These are phyloP conservation scores for Yponomeuta plumbellus DNA, from an alignment of 2,888 invertebrate genomes.

Conservation along the genomic window DNA sequence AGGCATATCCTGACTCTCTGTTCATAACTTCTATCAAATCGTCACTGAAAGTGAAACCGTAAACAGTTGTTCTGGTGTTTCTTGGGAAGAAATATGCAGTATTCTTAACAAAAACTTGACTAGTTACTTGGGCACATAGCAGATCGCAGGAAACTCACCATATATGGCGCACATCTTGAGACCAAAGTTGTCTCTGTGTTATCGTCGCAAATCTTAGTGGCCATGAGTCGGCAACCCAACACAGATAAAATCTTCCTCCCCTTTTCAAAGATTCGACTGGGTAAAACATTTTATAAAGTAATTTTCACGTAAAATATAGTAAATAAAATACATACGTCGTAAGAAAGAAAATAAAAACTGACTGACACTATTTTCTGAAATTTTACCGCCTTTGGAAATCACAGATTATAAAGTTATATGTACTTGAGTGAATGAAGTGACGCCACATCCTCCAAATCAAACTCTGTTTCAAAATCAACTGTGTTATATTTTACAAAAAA, in stretches of 20 bases:
- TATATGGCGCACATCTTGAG: slow-evolving; percentile 57
- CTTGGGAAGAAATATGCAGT: too few relatives aligned
- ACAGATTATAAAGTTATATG: too few relatives aligned
- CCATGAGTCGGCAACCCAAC: slow-evolving; percentile 70
- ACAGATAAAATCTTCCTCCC: slow-evolving; percentile 63
- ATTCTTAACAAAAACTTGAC: too few relatives aligned
- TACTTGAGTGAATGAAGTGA: slow-evolving; percentile 12
- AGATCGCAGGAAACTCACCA: slow-evolving; percentile 38
- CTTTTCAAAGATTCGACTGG: slow-evolving; percentile 52
- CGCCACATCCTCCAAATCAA: neutral
- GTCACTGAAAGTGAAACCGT: slow-evolving; percentile 39
- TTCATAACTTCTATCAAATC: slow-evolving; percentile 53
- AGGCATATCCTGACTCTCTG: slow-evolving; percentile 57
- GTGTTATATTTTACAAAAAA: too few relatives aligned
- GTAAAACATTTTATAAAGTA: slow-evolving; percentile 56
- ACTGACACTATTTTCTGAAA: neutral
- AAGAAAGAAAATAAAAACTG: neutral
- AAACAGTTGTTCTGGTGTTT: neutral
- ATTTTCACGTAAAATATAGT: neutral
- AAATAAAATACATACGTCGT: neutral
- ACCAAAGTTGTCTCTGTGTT: slow-evolving; percentile 55
- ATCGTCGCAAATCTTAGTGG: slow-evolving; percentile 57
- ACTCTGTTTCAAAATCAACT: neutral
- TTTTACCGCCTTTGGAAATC: slow-evolving; percentile 1
- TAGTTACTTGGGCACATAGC: too few relatives aligned